Percentiles rank a stretch among this genome's conserved stretches.
phyloP scores from a whole-genome alignment of 2,113 vertebrate species.

The Dromaius novaehollandiae region DNA sequence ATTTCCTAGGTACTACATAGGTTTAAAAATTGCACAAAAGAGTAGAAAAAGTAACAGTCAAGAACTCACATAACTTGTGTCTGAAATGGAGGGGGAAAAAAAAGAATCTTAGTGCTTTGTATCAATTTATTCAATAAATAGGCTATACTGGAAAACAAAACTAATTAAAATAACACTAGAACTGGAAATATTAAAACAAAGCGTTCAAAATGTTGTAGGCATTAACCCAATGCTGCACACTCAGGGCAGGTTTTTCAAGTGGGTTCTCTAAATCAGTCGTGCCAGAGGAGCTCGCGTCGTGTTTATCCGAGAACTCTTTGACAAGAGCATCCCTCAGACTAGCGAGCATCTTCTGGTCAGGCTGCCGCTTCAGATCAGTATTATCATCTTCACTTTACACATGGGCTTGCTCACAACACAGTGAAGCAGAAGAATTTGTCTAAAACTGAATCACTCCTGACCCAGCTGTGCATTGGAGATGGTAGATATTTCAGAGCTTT shows the following conservation, averaged over 20 bases:
- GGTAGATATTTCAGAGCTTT: neutral
- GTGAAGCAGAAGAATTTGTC: neutral
- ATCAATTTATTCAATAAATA: neutral
- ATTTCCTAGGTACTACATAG: neutral
- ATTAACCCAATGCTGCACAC: neutral
- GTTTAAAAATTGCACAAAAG: neutral
- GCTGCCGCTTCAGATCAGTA: neutral
- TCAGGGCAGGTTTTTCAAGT: neutral
- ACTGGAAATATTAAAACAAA: neutral
- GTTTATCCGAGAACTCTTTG: neutral
- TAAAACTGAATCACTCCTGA: neutral
- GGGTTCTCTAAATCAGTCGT: neutral
- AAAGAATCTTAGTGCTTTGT: neutral
- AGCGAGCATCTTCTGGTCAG: neutral
- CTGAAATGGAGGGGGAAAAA: neutral
- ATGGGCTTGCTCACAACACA: neutral
- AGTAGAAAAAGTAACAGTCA: neutral
- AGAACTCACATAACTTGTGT: neutral
- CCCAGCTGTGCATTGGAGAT: neutral
- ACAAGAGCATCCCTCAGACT: neutral
- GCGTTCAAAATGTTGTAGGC: neutral
- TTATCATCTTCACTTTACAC: neutral
- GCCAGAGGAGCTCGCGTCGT: neutral
- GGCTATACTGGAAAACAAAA: neutral
- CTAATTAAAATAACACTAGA: neutral